Conservation (phyloP, 1,140 invertebrate genomes). For the Brachionus angularis region DNA sequence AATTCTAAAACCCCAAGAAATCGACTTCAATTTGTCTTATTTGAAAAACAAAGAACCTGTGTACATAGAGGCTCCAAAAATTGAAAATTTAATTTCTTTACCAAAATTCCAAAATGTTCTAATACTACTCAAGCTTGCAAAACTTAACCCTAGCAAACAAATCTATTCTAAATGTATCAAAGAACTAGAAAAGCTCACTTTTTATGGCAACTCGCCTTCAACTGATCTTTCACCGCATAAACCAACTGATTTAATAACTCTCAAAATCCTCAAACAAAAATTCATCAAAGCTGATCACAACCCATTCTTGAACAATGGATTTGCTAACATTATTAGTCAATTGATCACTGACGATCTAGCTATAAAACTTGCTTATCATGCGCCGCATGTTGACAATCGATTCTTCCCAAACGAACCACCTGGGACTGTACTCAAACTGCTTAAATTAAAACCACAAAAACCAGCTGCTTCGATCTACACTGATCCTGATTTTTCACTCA, state of each 20-base stretch:
- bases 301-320: conserved; percentile 30
- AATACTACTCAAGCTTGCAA: conserved; percentile 1
- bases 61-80: neutral
- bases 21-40: neutral
- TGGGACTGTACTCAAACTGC: conserved; percentile 7
- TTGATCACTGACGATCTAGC: neutral
- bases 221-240: neutral
- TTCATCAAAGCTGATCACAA: neutral
- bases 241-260: too few species aligned
- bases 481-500: conserved; percentile 18
- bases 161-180: neutral
- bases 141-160: neutral
- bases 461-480: neutral
- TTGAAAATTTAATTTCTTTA: conserved; percentile 29
- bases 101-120: conserved; percentile 27
- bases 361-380: conserved; percentile 6
- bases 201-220: neutral
- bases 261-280: too few species aligned
- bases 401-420: conserved; percentile 28
- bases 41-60: neutral
- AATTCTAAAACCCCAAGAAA: neutral
- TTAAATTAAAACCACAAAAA: neutral
- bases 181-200: conserved; percentile 7
- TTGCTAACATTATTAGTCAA: conserved; percentile 27
- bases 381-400: neutral